phyloP scores from a whole-genome alignment of 2,113 vertebrate species.

The Psittacus erithacus region DNA sequence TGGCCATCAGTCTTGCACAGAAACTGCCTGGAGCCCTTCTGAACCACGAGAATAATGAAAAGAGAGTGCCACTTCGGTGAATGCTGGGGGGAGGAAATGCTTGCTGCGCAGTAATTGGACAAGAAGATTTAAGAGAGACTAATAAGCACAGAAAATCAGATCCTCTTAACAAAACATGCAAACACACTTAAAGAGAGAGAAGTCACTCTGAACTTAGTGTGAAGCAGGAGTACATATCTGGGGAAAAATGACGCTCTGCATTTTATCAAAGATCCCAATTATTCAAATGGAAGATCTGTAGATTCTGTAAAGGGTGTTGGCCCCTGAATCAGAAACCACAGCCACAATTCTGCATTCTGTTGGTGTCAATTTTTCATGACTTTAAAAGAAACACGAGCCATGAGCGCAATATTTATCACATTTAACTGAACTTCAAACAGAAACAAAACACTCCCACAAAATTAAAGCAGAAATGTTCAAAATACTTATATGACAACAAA shows the following conservation, averaged over 20 bases:
- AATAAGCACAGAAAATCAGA: background rate
- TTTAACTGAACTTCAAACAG: background rate
- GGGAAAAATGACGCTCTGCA: background rate
- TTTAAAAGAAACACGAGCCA: background rate
- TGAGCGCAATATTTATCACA: background rate
- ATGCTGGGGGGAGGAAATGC: background rate
- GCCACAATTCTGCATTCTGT: fast-evolving
- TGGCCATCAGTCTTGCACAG: background rate
- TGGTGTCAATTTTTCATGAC: background rate
- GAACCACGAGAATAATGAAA: background rate
- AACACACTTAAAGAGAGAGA: background rate
- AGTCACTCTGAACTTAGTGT: background rate
- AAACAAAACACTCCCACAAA: background rate
- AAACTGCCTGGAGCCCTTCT: background rate
- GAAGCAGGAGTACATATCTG: background rate
- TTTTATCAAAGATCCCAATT: background rate
- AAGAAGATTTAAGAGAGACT: background rate
- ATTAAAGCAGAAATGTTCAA: background rate
- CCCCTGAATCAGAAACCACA: background rate
- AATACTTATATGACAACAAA: background rate
- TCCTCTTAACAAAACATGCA: background rate
- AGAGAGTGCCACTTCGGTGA: background rate
- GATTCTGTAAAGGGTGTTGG: background rate
- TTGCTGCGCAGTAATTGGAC: background rate
- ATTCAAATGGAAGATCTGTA: background rate